Conservation (phyloP, 92 coral and sea anemone genomes). For the Porites lobata region DNA sequence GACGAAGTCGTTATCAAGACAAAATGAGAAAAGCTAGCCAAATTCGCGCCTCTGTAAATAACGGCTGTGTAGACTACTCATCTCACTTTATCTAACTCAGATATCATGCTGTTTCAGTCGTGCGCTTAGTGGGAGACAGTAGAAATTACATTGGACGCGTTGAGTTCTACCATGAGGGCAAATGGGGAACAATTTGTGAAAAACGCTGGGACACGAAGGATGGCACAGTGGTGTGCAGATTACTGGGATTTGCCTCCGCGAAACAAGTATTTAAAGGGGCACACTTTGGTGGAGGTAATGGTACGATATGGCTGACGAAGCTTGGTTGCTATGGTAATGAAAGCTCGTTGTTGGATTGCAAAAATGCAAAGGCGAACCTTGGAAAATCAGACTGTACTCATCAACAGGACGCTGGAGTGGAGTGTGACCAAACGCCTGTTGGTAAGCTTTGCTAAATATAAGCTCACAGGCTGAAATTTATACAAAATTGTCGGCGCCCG, state of each 20-base stretch:
- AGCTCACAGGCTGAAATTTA: no score
- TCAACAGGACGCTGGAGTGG: constrained; percentile 1
- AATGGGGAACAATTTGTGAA: constrained; percentile 25
- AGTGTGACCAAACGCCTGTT: not conserved
- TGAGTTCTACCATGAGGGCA: not conserved
- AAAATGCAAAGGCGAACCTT: not conserved
- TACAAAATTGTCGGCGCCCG: no score
- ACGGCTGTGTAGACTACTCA: no score
- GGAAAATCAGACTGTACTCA: constrained; percentile 9
- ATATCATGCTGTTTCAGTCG: not conserved
- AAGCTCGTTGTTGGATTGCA: not conserved
- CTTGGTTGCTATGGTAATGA: constrained; percentile 16
- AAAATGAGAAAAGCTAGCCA: not conserved
- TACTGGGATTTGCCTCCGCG: not conserved
- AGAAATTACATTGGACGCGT: not conserved
- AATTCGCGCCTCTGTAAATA: not conserved
- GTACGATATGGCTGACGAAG: constrained; percentile 12
- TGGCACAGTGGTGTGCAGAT: constrained; percentile 20
- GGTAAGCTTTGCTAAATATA: not conserved
- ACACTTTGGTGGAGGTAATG: not conserved
- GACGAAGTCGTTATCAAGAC: not conserved
- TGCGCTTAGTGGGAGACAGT: constrained; percentile 3
- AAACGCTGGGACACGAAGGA: not conserved
- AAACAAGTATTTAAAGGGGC: not conserved
- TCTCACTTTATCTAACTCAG: not conserved